These are phyloP conservation scores for Oenanthe melanoleuca DNA, from an alignment of 2,113 vertebrate species.

Conservation along the genomic window DNA sequence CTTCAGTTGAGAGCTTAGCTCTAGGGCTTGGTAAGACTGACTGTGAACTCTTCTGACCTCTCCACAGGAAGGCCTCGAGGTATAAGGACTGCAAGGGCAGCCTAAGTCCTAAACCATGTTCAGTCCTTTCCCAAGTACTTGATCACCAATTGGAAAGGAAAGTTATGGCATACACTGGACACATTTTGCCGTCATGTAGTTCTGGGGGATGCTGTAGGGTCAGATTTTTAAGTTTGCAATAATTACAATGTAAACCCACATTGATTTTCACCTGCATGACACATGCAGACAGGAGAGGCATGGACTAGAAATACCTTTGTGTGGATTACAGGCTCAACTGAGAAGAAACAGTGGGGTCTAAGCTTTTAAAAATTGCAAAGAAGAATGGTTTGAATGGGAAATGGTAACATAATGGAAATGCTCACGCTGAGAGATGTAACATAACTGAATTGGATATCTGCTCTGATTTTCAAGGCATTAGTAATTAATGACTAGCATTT, in stretches of 20 bases:
- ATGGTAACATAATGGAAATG: not conserved
- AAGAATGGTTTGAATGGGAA: constrained; percentile 12
- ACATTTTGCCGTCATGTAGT: not conserved
- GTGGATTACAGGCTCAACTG: not conserved
- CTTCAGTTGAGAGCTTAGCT: not conserved
- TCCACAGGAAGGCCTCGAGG: not conserved
- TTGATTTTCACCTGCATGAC: not conserved
- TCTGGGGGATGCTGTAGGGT: not conserved
- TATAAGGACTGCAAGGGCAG: not conserved
- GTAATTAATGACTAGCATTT: constrained; percentile 51
- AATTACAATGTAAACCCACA: not conserved
- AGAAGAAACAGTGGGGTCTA: not conserved
- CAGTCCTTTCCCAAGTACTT: not conserved
- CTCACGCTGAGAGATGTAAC: not conserved
- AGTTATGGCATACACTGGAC: not conserved
- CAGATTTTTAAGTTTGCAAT: not conserved
- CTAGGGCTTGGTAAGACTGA: not conserved
- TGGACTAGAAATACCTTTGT: not conserved
- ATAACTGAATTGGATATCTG: not conserved
- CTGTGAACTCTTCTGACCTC: not conserved
- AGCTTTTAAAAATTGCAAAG: not conserved
- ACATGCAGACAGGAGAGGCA: not conserved
- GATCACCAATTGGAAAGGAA: not conserved
- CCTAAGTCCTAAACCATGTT: not conserved
- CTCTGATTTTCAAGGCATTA: constrained; percentile 24